Evolutionary conservation across 2,113 vertebrate species (phyloP).

Genomic region (Leptosomus discolor): DNA sequence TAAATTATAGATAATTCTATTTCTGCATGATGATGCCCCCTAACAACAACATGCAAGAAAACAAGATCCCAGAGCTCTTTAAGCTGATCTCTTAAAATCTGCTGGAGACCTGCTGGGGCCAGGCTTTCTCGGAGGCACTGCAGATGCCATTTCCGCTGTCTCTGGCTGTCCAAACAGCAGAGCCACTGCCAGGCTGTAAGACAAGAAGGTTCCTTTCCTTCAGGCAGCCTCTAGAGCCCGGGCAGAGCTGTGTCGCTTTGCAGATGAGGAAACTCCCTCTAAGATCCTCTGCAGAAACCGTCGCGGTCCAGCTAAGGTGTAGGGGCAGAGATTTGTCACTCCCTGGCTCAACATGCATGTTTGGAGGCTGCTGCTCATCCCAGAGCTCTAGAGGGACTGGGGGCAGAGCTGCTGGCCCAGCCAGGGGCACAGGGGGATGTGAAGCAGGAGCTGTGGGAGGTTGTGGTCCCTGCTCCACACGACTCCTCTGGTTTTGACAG

Average conservation of each 20-base stretch:
- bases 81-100: neutral
- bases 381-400: neutral
- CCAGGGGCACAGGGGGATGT: fast-evolving
- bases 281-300: neutral
- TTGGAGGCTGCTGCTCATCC: neutral
- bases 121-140: neutral
- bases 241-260: neutral
- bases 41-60: neutral
- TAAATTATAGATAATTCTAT: neutral
- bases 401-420: neutral
- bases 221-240: neutral
- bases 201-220: neutral
- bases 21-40: neutral
- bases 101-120: neutral
- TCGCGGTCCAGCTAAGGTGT: neutral
- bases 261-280: neutral
- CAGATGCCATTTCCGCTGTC: neutral
- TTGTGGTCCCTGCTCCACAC: neutral
- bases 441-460: neutral
- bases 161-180: neutral
- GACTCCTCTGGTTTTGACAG: neutral
- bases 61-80: neutral
- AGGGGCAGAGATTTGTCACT: neutral
- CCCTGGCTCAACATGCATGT: fast-evolving
- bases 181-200: neutral